Base-by-base conservation (phyloP, 2,888 invertebrate genomes). In the Tortrix viridana region DNA sequence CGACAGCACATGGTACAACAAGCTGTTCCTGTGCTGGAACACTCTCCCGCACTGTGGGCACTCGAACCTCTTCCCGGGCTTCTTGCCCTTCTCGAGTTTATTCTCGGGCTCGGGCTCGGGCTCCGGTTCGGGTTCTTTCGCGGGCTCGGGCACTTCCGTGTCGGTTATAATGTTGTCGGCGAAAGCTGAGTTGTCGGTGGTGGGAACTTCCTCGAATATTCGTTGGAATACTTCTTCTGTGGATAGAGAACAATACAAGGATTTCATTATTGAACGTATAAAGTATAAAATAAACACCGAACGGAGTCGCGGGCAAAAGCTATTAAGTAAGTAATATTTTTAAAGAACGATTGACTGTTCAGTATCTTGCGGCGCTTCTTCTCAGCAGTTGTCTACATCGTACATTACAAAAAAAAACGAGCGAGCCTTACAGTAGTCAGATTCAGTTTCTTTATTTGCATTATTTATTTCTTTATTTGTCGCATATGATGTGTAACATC, bases 21-120 rank as follows among this genome's bases (percentile, higher is more conserved):
- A 86, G 7, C 97, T 97, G 83, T 97, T 97, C 66, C 96, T 93
- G 70, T 97, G 97, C 62, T 94, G 94, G 80, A 97, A 97, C 60
- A 95, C 93, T 18, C 96, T 89, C 12, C 93, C 93, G 73, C 98
- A 98, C 71, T 95, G 93, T 3, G 92, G 88, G 74, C 96, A 96
- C 64, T 94, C 80, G 67, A 85, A 85, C 70, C 81, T 84, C 74
- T 86, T 89, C 65, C 73, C 76, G 56, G 70, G 72, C 71, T 85
- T 87, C 72, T 85, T 76, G 49, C 71, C 71, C 62, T 74, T 69
- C 60, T 85, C 65, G 71, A 57, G 48, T 44, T 53, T 58, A 47
- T 60, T 68, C 18, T 43, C 68, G 47, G 20, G 53, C 55, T 16
- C 50, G 52, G 12, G 57, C 38, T 44, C 67, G 50, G 18, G 67